phyloP scores from a whole-genome alignment of 2,888 invertebrate species.

The Drosophila lacicola region DNA sequence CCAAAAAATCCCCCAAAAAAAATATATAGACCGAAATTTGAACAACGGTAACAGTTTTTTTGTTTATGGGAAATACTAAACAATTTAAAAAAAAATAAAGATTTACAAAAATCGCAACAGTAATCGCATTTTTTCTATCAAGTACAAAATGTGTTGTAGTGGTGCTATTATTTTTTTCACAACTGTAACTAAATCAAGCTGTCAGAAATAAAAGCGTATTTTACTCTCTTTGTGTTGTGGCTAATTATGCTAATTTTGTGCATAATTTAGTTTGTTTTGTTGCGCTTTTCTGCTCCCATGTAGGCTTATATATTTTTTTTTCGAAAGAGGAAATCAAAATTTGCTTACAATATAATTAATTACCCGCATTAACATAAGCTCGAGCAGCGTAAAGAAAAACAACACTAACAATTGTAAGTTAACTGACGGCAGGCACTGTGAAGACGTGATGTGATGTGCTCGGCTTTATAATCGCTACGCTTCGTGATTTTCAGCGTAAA shows the following conservation, averaged over 20 bases:
- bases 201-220: conserved; percentile 26
- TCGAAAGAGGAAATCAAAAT: conserved; percentile 60
- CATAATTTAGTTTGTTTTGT: conserved; percentile 63
- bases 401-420: conserved; percentile 4
- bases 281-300: conserved; percentile 10
- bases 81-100: no score
- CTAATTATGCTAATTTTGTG: conserved; percentile 70
- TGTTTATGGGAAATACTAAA: no score
- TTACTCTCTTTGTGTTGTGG: conserved; percentile 34
- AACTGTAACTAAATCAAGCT: conserved; percentile 43
- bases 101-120: no score
- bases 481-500: conserved; percentile 67
- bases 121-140: no score
- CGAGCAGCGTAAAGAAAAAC: conserved; percentile 25
- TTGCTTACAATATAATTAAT: conserved; percentile 63
- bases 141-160: no score
- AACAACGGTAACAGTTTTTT: no score
- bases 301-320: conserved; percentile 11
- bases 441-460: conserved; percentile 13
- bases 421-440: conserved; percentile 38
- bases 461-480: conserved; percentile 64
- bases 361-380: conserved; percentile 59
- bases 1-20: no score
- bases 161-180: no score
- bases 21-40: no score